phyloP scores from a whole-genome alignment of 35 echinoderm and acorn worm genomes.

The Ophioderma brevispina region DNA sequence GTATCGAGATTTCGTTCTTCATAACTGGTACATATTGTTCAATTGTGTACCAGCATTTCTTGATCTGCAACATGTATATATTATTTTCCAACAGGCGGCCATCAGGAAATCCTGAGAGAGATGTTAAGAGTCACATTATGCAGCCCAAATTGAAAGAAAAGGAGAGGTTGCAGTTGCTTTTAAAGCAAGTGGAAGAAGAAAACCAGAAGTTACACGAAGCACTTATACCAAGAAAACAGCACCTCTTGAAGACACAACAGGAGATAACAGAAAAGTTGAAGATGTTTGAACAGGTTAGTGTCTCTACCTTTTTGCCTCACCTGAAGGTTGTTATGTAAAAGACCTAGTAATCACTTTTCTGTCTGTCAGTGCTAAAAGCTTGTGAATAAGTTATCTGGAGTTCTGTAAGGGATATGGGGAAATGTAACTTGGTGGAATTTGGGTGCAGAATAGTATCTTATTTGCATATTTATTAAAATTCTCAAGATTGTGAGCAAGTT shows the following conservation, averaged over 20 bases:
- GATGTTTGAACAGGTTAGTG: slow-evolving; percentile 39
- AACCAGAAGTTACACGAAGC: slow-evolving; percentile 36
- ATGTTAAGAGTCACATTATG: slow-evolving; percentile 30
- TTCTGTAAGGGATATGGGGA: too few species aligned
- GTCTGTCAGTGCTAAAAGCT: too few species aligned
- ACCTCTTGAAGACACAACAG: slow-evolving; percentile 32
- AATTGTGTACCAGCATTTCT: background rate
- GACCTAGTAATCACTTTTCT: too few species aligned
- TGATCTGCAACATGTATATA: background rate
- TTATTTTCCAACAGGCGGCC: slow-evolving; percentile 24
- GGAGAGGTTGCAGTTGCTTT: slow-evolving; percentile 22
- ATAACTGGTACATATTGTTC: background rate
- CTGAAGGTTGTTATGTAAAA: too few species aligned
- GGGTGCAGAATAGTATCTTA: too few species aligned
- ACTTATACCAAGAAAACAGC: slow-evolving; percentile 13
- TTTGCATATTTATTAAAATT: too few species aligned
- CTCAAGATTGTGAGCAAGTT: too few species aligned
- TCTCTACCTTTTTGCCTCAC: too few species aligned
- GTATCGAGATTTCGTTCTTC: background rate
- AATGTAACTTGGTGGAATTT: too few species aligned
- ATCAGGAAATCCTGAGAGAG: slow-evolving; percentile 23
- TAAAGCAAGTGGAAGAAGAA: slow-evolving; percentile 28
- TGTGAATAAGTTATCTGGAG: too few species aligned
- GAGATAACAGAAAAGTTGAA: slow-evolving; percentile 39
- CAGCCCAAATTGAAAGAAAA: slow-evolving; percentile 59